phyloP scores from a whole-genome alignment of 2,113 vertebrate genomes.

The Poeciliopsis turrubarensis region DNA sequence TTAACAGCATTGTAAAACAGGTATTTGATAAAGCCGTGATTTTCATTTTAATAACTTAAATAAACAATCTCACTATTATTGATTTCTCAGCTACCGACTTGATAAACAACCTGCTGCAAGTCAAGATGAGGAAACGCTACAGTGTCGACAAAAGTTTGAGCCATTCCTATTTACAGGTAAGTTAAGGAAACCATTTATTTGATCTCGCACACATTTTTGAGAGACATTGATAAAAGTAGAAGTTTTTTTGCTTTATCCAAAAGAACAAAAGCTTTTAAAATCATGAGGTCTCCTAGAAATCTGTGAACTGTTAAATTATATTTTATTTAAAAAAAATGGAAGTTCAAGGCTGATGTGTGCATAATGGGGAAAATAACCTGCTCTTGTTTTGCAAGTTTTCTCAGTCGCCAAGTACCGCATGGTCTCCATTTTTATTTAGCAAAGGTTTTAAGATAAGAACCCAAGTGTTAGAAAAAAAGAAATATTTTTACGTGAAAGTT shows the following conservation, averaged over 20 bases:
- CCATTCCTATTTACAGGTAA: slow-evolving; percentile 90
- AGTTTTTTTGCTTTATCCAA: background rate
- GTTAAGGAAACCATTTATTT: background rate
- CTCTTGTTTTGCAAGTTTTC: no score
- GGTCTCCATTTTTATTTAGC: no score
- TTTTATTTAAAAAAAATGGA: background rate
- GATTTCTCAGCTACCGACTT: slow-evolving; percentile 85
- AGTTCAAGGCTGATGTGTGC: background rate
- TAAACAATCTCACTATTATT: background rate
- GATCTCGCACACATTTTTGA: background rate
- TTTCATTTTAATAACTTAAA: background rate
- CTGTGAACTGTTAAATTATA: background rate
- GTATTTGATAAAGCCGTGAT: background rate
- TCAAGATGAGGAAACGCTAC: slow-evolving; percentile 95
- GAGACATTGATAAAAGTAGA: background rate
- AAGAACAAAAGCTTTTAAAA: background rate
- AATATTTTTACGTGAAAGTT: no score
- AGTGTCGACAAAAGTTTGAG: slow-evolving; percentile 95
- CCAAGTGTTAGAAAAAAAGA: no score
- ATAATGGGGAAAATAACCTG: no score
- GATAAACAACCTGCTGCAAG: slow-evolving; percentile 94
- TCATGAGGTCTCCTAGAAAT: background rate
- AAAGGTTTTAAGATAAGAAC: no score
- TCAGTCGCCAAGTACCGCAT: no score
- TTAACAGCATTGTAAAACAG: background rate